Conservation (phyloP, 2,113 vertebrate species). For the Corythornis cristatus region DNA sequence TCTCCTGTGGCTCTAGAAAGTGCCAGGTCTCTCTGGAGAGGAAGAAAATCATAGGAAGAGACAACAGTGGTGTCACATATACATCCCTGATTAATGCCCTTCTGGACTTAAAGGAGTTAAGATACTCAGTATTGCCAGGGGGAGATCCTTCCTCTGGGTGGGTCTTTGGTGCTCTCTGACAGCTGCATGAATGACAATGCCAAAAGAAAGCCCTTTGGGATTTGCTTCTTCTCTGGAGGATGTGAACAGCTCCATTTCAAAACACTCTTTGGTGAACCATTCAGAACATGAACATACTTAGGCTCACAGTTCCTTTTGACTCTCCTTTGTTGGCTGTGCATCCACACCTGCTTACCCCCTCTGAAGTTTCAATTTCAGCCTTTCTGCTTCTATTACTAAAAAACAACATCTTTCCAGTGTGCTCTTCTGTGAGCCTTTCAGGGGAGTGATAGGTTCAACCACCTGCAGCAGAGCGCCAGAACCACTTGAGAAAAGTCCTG, state of each 20-base stretch:
- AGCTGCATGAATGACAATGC: neutral
- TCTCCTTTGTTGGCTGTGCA: neutral
- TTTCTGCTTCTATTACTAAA: neutral
- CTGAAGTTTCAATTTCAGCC: neutral
- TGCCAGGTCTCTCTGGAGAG: neutral
- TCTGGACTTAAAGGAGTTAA: neutral
- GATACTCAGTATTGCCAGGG: neutral
- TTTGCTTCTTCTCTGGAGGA: neutral
- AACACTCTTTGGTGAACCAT: neutral
- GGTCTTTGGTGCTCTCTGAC: neutral
- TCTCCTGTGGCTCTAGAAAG: neutral
- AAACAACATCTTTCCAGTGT: neutral
- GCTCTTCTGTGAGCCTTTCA: neutral
- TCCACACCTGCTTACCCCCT: rapidly evolving
- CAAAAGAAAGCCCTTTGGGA: neutral
- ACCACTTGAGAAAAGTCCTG: neutral
- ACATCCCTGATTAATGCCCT: neutral
- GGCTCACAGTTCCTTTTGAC: neutral
- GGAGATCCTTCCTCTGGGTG: neutral
- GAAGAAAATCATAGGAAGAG: neutral
- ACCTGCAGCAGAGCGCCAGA: neutral
- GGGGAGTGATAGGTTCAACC: neutral
- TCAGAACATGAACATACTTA: neutral
- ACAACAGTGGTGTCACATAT: neutral
- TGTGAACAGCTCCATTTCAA: neutral